Conservation (phyloP, 1,140 invertebrate genomes). For the Tetramorium parvispinum region DNA sequence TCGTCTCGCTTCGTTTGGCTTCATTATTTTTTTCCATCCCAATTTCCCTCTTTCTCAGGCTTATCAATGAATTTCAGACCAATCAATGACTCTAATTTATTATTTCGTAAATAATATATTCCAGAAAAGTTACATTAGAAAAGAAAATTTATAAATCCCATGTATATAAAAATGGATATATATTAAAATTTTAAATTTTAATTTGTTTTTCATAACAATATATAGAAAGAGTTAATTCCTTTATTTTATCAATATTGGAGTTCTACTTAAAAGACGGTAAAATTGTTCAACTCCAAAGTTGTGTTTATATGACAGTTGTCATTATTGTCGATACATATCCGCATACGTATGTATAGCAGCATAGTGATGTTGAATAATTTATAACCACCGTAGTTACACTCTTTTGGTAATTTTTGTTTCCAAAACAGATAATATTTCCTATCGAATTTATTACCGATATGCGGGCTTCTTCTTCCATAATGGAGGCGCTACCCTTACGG, state of each 20-base stretch:
- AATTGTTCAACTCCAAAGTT: neutral
- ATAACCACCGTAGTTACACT: slow-evolving; percentile 44
- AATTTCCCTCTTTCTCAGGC: neutral
- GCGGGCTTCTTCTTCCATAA: slow-evolving; percentile 48
- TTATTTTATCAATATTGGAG: neutral
- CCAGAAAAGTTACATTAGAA: neutral
- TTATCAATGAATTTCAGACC: neutral
- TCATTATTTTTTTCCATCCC: neutral
- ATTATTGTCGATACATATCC: neutral
- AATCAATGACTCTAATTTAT: neutral
- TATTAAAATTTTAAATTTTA: neutral
- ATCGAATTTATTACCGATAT: slow-evolving; percentile 44
- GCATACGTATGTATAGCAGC: too few relatives aligned
- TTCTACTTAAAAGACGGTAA: neutral
- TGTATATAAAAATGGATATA: neutral
- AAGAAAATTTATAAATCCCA: slow-evolving; percentile 4
- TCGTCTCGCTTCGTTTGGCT: neutral
- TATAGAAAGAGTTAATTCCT: neutral
- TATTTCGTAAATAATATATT: neutral
- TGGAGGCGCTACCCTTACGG: slow-evolving; percentile 24
- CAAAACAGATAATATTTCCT: slow-evolving; percentile 68
- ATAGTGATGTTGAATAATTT: slow-evolving; percentile 64
- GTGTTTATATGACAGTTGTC: neutral
- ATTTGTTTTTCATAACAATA: neutral
- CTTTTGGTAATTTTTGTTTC: slow-evolving; percentile 74